These are phyloP conservation scores for Galeruca laticollis DNA, from an alignment of 2,888 invertebrate genomes.

Conservation along the genomic window DNA sequence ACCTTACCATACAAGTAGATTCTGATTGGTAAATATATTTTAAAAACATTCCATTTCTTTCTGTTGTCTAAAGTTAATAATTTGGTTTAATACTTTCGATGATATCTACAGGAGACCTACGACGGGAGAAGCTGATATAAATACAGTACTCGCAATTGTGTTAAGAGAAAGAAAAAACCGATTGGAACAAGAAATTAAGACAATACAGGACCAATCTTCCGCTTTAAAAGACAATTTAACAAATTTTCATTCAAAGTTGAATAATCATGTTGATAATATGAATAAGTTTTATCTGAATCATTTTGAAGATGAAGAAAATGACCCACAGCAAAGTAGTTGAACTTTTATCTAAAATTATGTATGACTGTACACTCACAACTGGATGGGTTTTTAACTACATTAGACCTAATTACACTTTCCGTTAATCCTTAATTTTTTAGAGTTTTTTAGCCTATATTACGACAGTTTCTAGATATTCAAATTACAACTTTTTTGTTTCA, in stretches of 20 bases:
- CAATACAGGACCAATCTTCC: constrained; percentile 29
- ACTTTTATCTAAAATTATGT: too few relatives aligned
- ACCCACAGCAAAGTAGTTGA: background rate
- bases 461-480: too few relatives aligned
- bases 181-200: constrained; percentile 33
- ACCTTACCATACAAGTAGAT: constrained; percentile 30
- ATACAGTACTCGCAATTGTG: constrained; percentile 25
- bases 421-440: too few relatives aligned
- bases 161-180: constrained; percentile 30
- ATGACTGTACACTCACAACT: too few relatives aligned
- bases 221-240: constrained; percentile 21
- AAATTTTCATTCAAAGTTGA: constrained; percentile 23
- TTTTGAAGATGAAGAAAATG: background rate
- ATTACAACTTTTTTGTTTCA: too few relatives aligned
- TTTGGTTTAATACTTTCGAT: constrained; percentile 2
- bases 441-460: too few relatives aligned
- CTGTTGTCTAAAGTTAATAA: background rate
- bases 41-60: background rate
- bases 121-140: constrained; percentile 37
- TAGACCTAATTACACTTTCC: too few relatives aligned
- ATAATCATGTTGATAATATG: constrained; percentile 31
- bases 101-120: constrained; percentile 37
- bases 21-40: constrained; percentile 35
- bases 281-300: background rate
- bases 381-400: too few relatives aligned